Conservation (phyloP, 2,888 invertebrate genomes). For the Trachelus tabidus region DNA sequence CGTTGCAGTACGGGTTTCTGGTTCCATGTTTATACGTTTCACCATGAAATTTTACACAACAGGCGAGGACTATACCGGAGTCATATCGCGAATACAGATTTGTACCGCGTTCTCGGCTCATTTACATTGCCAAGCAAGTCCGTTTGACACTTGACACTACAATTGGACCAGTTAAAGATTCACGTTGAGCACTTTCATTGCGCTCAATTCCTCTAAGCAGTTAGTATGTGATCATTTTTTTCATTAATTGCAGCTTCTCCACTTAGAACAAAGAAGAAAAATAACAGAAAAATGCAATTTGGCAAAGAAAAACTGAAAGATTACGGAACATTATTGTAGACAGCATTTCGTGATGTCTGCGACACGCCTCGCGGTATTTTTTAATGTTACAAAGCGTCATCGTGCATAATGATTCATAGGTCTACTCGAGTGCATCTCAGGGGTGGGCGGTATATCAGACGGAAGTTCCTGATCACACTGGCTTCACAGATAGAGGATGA, state of each 20-base stretch:
- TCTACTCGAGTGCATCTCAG: constrained; percentile 7
- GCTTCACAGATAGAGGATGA: constrained; percentile 10
- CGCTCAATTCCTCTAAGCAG: neutral
- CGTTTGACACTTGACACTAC: constrained; percentile 42
- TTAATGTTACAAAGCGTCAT: neutral
- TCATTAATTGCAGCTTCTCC: neutral
- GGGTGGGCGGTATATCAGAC: constrained; percentile 35
- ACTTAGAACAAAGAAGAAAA: neutral
- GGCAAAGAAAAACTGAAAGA: neutral
- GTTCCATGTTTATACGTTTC: neutral
- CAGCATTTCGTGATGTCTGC: constrained; percentile 13
- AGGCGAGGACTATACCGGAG: constrained; percentile 13
- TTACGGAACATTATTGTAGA: neutral
- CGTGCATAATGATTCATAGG: neutral
- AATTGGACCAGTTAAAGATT: constrained; percentile 40
- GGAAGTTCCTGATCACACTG: constrained; percentile 35
- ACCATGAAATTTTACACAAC: constrained; percentile 12
- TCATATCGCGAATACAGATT: constrained; percentile 29
- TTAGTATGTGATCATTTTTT: neutral
- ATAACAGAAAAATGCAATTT: neutral
- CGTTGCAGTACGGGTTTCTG: neutral
- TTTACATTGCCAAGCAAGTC: constrained; percentile 23
- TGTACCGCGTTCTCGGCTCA: constrained; percentile 19
- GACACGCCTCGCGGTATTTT: constrained; percentile 7
- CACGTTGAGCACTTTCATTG: neutral